Base-by-base conservation (phyloP, 2,888 invertebrate species). In the Napeogenes inachia region DNA sequence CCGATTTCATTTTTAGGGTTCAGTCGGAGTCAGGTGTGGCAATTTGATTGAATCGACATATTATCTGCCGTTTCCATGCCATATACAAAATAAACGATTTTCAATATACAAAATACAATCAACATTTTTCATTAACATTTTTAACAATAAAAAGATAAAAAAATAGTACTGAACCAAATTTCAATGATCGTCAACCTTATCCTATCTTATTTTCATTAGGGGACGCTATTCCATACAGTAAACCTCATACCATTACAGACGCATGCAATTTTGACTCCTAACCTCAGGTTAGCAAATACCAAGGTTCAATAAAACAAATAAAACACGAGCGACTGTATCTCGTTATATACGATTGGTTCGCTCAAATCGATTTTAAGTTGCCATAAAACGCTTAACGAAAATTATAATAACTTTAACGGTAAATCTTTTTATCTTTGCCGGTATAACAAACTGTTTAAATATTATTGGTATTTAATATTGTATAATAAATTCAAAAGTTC, bases 381-480 rank as follows among this genome's bases (percentile, higher is more conserved):
- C 59, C 42, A 60, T 68, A 68, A 64, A 60, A 69, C 61, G 63
- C 62, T 53, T 67, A 63, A 65, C 60, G 63, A 68, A 64, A 54
- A 61, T 60, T 61, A 63, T 45, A 61, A 63, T 58, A 61, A 64
- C 13, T 62, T 65, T 63, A 61, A 57, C 57, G 50, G 50, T 50
- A 50, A 50, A 50, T 50, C 50, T 30, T 50, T 47, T 50, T 30
- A 30, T 50, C 50, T 50, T 50, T 13, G n/a, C 13, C 46, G 46
- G 12, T 13, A 47, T n/a, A 50, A 50, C 21, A 30, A 50, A 30
- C 50, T 50, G 50, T 50, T 50, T 50, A 50, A 50, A 21, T 50
- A 30, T 8, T 21, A 50, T 50, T 50, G 30, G 30, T 50, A 30
- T 50, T 50, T 30, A 10, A 30, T 50, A 50, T 50, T 50, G 30